phyloP scores from a whole-genome alignment of 1,140 invertebrate species.

The Scaptomyza graminum region DNA sequence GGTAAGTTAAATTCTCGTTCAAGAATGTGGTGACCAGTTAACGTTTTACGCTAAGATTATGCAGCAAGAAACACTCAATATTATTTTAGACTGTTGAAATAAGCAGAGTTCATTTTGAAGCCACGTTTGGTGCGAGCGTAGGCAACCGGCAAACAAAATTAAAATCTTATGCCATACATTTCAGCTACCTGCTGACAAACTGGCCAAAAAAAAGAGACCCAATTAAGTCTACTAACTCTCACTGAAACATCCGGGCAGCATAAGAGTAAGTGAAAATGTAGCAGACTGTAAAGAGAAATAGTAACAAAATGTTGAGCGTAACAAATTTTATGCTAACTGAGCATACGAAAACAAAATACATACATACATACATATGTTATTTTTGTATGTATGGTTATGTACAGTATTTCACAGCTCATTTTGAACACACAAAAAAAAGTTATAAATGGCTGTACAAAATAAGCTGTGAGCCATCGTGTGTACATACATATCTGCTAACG shows the following conservation, averaged over 20 bases:
- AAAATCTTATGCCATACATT: slow-evolving; percentile 17
- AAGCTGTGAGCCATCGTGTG: too few species aligned
- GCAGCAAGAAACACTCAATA: slow-evolving; percentile 18
- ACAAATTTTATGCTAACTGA: slow-evolving; percentile 24
- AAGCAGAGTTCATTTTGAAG: slow-evolving; percentile 9
- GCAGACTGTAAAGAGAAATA: slow-evolving; percentile 5
- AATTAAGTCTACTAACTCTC: slow-evolving; percentile 8
- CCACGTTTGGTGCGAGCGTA: neutral
- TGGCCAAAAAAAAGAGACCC: neutral
- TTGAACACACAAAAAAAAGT: too few species aligned
- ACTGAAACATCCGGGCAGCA: slow-evolving; percentile 7
- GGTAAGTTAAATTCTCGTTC: slow-evolving; percentile 63
- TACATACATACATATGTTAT: slow-evolving; percentile 7
- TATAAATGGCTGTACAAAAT: too few species aligned
- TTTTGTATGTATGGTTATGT: neutral
- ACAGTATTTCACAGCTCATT: too few species aligned
- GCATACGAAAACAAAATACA: slow-evolving; percentile 9
- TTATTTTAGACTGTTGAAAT: slow-evolving; percentile 24
- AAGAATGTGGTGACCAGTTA: slow-evolving; percentile 72
- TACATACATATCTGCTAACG: neutral
- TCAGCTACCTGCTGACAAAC: slow-evolving; percentile 30
- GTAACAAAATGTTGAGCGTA: slow-evolving; percentile 22
- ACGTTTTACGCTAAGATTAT: slow-evolving; percentile 51
- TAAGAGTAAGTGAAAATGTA: neutral
- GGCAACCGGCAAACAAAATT: slow-evolving; percentile 8